phyloP scores from a whole-genome alignment of 1,140 invertebrate species.

The Dendroctonus valens region DNA sequence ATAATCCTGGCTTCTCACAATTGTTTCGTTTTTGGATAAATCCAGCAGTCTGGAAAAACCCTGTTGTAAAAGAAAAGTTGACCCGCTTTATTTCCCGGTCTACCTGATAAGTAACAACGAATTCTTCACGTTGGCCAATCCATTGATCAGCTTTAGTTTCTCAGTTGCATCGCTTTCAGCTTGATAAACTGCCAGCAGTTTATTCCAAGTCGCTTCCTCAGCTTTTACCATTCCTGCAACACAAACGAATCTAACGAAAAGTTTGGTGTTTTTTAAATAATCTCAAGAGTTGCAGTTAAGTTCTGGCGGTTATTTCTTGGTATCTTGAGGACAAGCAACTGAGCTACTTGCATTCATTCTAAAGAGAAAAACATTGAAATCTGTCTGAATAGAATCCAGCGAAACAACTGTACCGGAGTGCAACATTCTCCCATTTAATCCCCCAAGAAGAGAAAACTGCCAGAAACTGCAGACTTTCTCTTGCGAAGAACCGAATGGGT shows the following conservation, averaged over 20 bases:
- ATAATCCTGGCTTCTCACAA: conserved; percentile 81
- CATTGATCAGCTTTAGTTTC: conserved; percentile 67
- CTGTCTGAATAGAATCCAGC: no score
- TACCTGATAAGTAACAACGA: conserved; percentile 67
- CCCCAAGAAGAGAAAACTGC: no score
- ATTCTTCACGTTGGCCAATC: conserved; percentile 65
- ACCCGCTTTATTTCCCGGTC: neutral
- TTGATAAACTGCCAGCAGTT: conserved; percentile 70
- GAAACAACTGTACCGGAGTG: no score
- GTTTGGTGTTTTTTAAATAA: neutral
- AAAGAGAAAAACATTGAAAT: no score
- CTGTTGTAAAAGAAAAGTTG: neutral
- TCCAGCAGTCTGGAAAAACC: conserved; percentile 62
- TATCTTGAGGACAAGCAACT: no score
- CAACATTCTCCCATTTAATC: no score
- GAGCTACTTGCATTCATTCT: no score
- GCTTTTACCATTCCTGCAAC: conserved; percentile 53
- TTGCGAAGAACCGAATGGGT: no score
- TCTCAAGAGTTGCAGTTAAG: no score
- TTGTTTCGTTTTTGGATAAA: conserved; percentile 69
- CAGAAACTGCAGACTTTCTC: no score
- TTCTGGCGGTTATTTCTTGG: no score
- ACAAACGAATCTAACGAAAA: neutral
- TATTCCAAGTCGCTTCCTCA: conserved; percentile 67
- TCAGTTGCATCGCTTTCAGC: conserved; percentile 76